These are phyloP conservation scores for Takifugu ocellatus DNA, from an alignment of 2,797 vertebrate species.

Conservation along the genomic window DNA sequence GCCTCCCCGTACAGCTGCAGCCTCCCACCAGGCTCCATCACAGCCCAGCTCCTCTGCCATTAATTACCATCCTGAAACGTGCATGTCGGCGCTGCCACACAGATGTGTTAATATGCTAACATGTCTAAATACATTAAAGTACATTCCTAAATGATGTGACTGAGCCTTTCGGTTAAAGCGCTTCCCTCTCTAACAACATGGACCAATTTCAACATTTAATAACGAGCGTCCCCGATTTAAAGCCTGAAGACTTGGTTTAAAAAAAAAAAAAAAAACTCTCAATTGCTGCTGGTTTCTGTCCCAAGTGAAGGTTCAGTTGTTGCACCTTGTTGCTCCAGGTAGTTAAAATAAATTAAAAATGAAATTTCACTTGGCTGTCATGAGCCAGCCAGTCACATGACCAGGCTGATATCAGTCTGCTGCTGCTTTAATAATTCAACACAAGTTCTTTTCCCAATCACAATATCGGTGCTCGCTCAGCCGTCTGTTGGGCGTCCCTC, in stretches of 20 bases:
- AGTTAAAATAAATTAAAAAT: constrained; percentile 15
- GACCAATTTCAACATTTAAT: no score
- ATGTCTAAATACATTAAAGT: no score
- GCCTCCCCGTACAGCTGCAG: constrained; percentile 21
- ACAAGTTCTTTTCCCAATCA: constrained; percentile 74
- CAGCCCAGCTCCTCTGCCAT: constrained; percentile 48
- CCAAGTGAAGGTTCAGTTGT: background rate
- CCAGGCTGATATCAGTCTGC: constrained; percentile 48
- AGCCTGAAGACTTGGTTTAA: constrained; percentile 65
- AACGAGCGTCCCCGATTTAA: no score
- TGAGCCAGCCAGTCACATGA: constrained; percentile 48
- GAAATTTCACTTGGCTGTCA: constrained; percentile 34
- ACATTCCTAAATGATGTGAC: no score
- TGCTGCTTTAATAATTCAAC: constrained; percentile 78
- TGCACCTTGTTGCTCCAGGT: background rate
- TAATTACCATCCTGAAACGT: constrained; percentile 54
- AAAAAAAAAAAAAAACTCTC: background rate
- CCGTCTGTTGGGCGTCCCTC: constrained; percentile 81
- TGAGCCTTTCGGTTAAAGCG: no score
- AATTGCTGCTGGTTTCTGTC: background rate
- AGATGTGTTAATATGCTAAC: constrained; percentile 63
- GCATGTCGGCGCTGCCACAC: constrained; percentile 51
- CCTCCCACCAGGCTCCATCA: constrained; percentile 9
- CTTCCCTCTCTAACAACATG: no score
- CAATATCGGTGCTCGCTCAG: constrained; percentile 81